Evolutionary conservation across 2,888 invertebrate species (phyloP).

Genomic region (Papilio gigon): DNA sequence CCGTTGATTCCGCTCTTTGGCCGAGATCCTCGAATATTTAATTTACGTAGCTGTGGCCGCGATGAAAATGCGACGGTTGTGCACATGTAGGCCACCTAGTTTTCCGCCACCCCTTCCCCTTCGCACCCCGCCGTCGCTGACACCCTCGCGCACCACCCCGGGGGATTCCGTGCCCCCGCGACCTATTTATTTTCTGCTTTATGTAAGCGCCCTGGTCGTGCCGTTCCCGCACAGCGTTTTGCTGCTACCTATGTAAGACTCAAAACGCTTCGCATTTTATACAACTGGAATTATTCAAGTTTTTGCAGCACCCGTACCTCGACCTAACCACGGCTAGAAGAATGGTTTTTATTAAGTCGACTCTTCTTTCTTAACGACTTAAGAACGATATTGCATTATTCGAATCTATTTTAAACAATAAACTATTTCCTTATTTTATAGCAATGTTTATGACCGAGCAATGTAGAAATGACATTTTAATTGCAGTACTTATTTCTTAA

Average conservation of each 20-base stretch:
- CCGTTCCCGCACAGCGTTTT: constrained; percentile 47
- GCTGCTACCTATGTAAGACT: constrained; percentile 41
- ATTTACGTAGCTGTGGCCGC: constrained; percentile 53
- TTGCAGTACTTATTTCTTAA: neutral
- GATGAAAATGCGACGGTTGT: constrained; percentile 55
- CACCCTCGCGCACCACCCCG: constrained; percentile 45
- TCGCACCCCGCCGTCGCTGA: neutral
- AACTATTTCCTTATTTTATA: neutral
- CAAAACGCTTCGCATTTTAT: constrained; percentile 19
- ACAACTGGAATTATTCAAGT: constrained; percentile 13
- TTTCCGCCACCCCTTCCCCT: constrained; percentile 46
- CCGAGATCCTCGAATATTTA: constrained; percentile 53
- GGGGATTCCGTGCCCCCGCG: constrained; percentile 55
- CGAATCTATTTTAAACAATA: neutral
- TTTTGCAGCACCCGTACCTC: neutral
- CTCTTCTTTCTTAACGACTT: neutral
- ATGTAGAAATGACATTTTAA: neutral
- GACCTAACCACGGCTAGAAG: too few species aligned
- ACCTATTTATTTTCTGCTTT: constrained; percentile 71
- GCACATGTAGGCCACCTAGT: constrained; percentile 72
- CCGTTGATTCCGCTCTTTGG: constrained; percentile 25
- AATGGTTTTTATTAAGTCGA: neutral
- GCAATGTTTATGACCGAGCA: neutral
- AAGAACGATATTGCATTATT: neutral
- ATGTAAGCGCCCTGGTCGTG: constrained; percentile 54